Evolutionary conservation across 2,113 vertebrate genomes (phyloP), one percentile per base, ranked within the genome.

Genomic region (Salvator merianae): DNA sequence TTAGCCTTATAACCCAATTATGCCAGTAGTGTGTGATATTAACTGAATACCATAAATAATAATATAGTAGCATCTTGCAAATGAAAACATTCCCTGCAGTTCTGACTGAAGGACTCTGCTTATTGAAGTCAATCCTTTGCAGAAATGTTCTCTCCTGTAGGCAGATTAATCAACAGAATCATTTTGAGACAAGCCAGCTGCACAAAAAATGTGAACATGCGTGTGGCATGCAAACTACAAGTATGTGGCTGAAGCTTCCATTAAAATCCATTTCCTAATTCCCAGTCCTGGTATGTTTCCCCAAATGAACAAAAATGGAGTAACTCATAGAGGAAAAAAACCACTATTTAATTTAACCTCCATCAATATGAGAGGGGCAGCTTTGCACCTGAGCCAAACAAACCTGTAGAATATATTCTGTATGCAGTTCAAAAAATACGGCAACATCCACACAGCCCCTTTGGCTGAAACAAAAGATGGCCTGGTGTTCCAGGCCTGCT

Each of bases 181-280:
- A 26, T 53, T 10, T n/a, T 20, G 43, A 87, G 85, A 84, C 83
- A 88, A 88, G 74, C 55, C 79, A 83, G 4, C 13, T 63, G 34
- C 3, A 6, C 88, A 86, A 43, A 81, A 81, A 74, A 18, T 62
- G 14, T 70, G 32, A 40, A 10, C 40, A 84, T 22, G 90, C 34
- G 30, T 28, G 85, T 16, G 79, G 77, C 79, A n/a, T n/a, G n/a
- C n/a, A n/a, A n/a, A n/a, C n/a, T n/a, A n/a, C n/a, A n/a, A n/a
- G n/a, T n/a, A 32, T 28, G 85, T 16, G 79, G 77, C 79, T 63
- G 69, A 76, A 32, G 5, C 78, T 88, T 84, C 43, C 70, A 68
- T n/a, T 79, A 28, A 0, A 3, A 70, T 3, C 3, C 8, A 10
- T 40, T 72, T 82, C 20, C 47, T 22, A 24, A 66, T 43, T 65